Percentiles rank a stretch among this genome's conserved stretches.
phyloP scores from a whole-genome alignment of 2,113 vertebrate species.

The Penelope pileata region DNA sequence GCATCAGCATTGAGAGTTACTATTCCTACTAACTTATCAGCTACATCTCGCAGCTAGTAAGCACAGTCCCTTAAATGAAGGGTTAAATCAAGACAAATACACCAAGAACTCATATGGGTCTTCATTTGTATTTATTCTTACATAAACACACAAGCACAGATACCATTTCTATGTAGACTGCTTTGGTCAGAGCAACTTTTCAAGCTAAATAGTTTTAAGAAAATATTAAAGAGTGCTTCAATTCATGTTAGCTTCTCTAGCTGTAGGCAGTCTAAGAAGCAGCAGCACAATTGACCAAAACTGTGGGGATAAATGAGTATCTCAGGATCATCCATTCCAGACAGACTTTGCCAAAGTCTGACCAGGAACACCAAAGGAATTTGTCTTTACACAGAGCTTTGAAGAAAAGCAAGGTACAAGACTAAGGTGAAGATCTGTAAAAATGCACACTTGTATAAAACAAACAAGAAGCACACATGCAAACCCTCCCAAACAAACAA shows the following conservation, averaged over 20 bases:
- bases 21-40: background rate
- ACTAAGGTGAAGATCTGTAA: background rate
- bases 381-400: background rate
- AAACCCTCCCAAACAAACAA: background rate
- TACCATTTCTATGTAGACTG: background rate
- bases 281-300: background rate
- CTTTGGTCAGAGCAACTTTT: background rate
- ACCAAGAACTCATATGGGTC: background rate
- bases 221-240: background rate
- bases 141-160: background rate
- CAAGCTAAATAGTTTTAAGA: background rate
- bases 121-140: background rate
- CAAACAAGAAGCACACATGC: background rate
- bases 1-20: background rate
- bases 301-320: background rate
- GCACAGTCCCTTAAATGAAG: background rate
- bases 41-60: background rate
- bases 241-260: background rate
- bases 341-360: background rate
- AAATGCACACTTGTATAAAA: background rate
- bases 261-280: background rate
- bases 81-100: background rate
- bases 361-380: background rate
- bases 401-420: background rate
- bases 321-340: background rate